Percentiles rank a stretch among this genome's conserved stretches.
Evolutionary conservation across 2,113 vertebrate genomes (phyloP).

Genomic region (Antechinus stuartii): DNA sequence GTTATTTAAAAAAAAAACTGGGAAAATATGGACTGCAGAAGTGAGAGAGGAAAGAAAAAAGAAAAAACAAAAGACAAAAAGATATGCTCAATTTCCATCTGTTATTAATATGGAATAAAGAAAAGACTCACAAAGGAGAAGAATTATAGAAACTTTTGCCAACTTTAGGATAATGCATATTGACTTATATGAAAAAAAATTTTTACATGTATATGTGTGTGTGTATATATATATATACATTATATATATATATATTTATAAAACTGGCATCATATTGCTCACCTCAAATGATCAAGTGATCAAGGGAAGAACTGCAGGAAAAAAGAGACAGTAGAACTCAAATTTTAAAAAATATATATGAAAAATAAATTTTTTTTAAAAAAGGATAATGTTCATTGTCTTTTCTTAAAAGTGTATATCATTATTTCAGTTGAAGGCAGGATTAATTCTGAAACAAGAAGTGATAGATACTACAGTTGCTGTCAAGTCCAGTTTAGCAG

Average conservation of each 20-base stretch:
- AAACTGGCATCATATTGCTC: too few relatives aligned
- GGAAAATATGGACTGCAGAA: background rate
- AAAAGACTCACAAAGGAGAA: background rate
- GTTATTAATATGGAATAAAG: background rate
- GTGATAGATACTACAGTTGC: background rate
- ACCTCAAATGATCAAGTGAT: too few relatives aligned
- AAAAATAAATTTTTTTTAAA: too few relatives aligned
- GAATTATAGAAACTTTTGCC: background rate
- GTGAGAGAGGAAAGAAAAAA: background rate
- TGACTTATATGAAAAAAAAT: too few relatives aligned
- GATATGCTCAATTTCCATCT: background rate
- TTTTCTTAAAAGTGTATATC: background rate
- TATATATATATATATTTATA: too few relatives aligned
- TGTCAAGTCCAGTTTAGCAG: background rate
- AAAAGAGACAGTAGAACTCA: too few relatives aligned
- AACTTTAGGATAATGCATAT: background rate
- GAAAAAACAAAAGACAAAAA: background rate
- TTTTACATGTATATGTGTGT: too few relatives aligned
- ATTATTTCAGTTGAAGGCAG: background rate
- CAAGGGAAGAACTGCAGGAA: too few relatives aligned
- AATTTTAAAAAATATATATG: too few relatives aligned
- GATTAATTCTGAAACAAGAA: background rate
- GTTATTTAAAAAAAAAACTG: too few relatives aligned
- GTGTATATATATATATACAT: too few relatives aligned
- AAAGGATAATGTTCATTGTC: background rate